Conservation (phyloP, 2,888 invertebrate species). For the Dyspetes luteomarginatus region DNA sequence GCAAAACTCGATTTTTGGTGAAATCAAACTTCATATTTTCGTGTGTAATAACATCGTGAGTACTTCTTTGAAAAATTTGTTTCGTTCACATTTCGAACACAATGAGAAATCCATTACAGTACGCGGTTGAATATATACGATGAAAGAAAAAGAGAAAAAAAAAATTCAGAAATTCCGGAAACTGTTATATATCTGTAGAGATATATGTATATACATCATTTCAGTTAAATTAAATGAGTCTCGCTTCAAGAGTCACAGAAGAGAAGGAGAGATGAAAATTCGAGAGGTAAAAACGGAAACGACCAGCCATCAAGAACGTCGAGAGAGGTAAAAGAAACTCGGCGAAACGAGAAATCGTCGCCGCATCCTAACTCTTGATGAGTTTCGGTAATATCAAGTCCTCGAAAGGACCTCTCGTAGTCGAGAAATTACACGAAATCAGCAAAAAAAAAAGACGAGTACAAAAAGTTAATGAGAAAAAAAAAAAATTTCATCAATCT, state of each 20-base stretch:
- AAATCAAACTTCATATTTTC: too few species aligned
- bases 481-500: neutral
- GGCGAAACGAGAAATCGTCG: neutral
- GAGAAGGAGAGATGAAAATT: conserved; percentile 47
- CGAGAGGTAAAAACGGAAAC: conserved; percentile 1
- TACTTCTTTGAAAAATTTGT: neutral
- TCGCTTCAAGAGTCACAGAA: conserved; percentile 2
- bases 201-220: neutral
- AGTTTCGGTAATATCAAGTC: conserved; percentile 1
- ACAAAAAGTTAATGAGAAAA: neutral
- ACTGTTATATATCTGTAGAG: neutral
- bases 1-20: too few species aligned
- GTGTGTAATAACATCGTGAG: neutral
- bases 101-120: neutral
- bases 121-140: too few species aligned
- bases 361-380: neutral
- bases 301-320: neutral
- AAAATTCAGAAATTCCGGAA: neutral
- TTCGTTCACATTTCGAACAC: neutral
- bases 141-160: neutral
- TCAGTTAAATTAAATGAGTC: conserved; percentile 43
- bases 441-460: neutral
- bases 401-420: neutral
- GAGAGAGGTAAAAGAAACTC: neutral
- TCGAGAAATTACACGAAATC: neutral